Base-by-base conservation (phyloP, 1,140 invertebrate species). In the Drosophila varians region DNA sequence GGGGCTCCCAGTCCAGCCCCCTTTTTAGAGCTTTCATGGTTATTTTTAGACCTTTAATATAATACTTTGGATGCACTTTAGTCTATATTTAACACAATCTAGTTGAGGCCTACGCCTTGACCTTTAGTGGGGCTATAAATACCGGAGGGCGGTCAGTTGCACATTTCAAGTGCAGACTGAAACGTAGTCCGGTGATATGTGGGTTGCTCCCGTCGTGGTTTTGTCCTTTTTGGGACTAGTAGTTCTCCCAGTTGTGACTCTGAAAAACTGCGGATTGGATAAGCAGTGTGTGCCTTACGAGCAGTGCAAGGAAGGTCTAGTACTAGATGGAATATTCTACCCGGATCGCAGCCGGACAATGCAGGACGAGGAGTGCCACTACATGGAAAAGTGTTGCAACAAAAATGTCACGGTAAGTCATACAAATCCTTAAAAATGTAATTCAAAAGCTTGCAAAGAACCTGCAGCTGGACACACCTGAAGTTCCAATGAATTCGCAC, bases 71-170 rank as follows among this genome's bases (percentile, higher is more conserved):
- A 31, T 7, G 56, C 31, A 61, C 66, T 56, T 49, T 34, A 45
- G 53, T 58, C 56, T 86, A 79, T 86, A 86, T 86, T 79, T 86
- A 75, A 61, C n/a, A 34, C 57, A 79, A 86, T 86, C 64, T 64
- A 73, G 53, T 31, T 16, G 28, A 21, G 28, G 26, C 14, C 12
- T 49, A 28, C 23, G 34, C 11, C 38, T 12, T 64, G 54, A 62
- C 58, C 54, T 69, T 31, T 45, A 25, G 19, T 21, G 57, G 12
- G 38, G 40, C 62, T 83, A 83, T 84, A 84, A 75, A 80, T 79
- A 31, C 48, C 58, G n/a, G 6, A 48, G 25, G 26, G 12, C 28
- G 38, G 11, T 14, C 58, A 57, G 4, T 16, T 3, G 14, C 23
- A 34, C 16, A 40, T 38, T 53, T 75, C 31, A 68, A 71, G 78